These are phyloP conservation scores for Campoplex capitator DNA, from an alignment of 2,888 invertebrate genomes.

Conservation along the genomic window DNA sequence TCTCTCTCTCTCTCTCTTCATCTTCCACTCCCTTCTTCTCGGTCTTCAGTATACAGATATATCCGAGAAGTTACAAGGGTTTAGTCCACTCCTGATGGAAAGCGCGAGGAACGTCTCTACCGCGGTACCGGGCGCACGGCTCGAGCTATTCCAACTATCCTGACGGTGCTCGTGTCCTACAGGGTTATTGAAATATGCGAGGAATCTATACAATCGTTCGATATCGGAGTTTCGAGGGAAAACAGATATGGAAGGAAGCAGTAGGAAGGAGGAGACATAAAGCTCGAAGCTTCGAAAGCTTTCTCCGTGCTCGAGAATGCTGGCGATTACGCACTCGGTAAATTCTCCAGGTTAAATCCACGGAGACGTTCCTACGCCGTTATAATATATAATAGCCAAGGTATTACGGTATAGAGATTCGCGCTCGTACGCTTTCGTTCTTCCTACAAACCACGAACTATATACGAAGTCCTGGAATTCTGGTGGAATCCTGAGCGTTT, in stretches of 20 bases:
- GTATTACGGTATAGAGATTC: slow-evolving; percentile 31
- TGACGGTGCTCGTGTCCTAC: slow-evolving; percentile 73
- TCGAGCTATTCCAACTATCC: slow-evolving; percentile 79
- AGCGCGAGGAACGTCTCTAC: slow-evolving; percentile 47
- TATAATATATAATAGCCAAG: slow-evolving; percentile 38
- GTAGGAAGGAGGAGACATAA: slow-evolving; percentile 32
- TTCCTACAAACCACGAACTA: slow-evolving; percentile 56
- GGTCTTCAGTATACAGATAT: not conserved
- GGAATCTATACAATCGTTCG: slow-evolving; percentile 78
- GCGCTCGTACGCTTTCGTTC: slow-evolving; percentile 30
- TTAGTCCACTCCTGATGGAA: slow-evolving; percentile 13
- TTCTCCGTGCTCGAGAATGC: slow-evolving; percentile 64
- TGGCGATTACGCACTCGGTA: slow-evolving; percentile 69
- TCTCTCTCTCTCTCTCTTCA: not conserved
- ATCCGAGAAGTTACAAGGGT: slow-evolving; percentile 34
- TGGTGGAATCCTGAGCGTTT: slow-evolving; percentile 33
- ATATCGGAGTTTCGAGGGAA: slow-evolving; percentile 58
- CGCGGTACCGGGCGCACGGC: slow-evolving; percentile 16
- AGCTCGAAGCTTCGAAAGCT: slow-evolving; percentile 50
- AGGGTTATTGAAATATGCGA: slow-evolving; percentile 81
- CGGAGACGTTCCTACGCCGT: slow-evolving; percentile 58
- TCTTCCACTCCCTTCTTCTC: not conserved
- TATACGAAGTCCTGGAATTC: slow-evolving; percentile 63
- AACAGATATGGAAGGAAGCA: slow-evolving; percentile 9
- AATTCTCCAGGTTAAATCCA: slow-evolving; percentile 68